Base-by-base conservation (phyloP, 2,797 vertebrate species). In the Acipenser ruthenus region DNA sequence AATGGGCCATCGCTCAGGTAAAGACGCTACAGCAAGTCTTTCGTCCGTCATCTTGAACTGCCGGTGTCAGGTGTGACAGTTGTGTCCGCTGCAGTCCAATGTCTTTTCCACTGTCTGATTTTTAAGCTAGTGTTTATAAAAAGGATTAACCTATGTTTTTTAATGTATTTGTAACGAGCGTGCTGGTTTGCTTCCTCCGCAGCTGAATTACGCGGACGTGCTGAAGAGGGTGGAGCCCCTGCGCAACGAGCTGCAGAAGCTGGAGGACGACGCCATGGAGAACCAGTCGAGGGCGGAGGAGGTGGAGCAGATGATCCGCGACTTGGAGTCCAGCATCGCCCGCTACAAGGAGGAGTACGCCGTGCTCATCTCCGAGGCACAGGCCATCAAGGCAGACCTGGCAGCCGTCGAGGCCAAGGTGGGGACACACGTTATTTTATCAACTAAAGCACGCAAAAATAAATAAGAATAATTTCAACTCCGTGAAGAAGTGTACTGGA, bases 161-260 rank as follows among this genome's bases (percentile, higher is more conserved):
- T 18, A 18, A 18, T 37, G 23, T 37, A 37, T 37, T 37, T 37
- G 23, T 37, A 37, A 37, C 23, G 2, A 37, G 23, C 4, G 23
- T 3, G 23, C 2, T 37, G 23, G 23, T 37, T 37, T 37, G 23
- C 23, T 37, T 37, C 47, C 70, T 55, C 63, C 47, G 6, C 75
- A 99, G 97, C 90, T 99, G 1, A 99, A 99, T 73, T 99, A 99
- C 6, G 97, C 97, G 0, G 97, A 99, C 83, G 96, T 99, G 96
- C 75, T 99, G 80, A 99, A 99, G 81, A 92, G 96, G 0, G 97
- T 99, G 73, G 97, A 99, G 82, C 97, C 97, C 10, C 85, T 99
- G 71, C 89, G 97, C 52, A 99, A 97, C 6, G 97, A 99, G 71
- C 90, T 99, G 79, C 96, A 98, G 88, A 99, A 99, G 79, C 91